Evolutionary conservation across 2,797 vertebrate genomes (phyloP).

Genomic region (Sebastes paucispinis): DNA sequence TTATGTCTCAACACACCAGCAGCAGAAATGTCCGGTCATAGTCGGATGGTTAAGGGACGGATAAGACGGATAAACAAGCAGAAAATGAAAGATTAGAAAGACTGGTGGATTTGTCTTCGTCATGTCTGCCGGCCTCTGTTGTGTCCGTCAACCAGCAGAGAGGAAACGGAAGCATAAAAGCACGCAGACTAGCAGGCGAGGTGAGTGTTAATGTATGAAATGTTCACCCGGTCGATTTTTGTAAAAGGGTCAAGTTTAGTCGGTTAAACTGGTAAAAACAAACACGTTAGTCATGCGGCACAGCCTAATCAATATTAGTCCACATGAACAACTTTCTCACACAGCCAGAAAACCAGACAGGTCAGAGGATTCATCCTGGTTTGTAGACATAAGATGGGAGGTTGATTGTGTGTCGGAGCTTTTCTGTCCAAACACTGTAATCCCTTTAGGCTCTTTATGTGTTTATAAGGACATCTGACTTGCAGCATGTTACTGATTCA

Average conservation of each 20-base stretch:
- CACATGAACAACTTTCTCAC: neutral
- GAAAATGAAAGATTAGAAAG: neutral
- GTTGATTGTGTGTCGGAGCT: neutral
- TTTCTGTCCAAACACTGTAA: slow-evolving; percentile 3
- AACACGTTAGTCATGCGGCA: neutral
- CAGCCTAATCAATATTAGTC: slow-evolving; percentile 13
- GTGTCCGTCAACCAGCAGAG: neutral
- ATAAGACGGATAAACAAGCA: neutral
- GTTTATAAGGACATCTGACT: neutral
- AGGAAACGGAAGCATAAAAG: slow-evolving; percentile 1
- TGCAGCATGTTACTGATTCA: neutral
- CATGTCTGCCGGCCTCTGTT: slow-evolving; percentile 41
- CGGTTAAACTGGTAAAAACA: neutral
- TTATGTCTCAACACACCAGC: neutral
- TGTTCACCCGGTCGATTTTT: rapidly evolving
- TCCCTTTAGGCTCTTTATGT: neutral
- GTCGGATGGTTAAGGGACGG: neutral
- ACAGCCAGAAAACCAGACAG: neutral
- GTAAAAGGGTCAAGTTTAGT: neutral
- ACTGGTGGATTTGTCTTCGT: neutral
- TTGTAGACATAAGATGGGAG: slow-evolving; percentile 15
- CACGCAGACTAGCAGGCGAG: slow-evolving; percentile 25
- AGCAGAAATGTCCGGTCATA: neutral
- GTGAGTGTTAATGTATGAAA: slow-evolving; percentile 35
- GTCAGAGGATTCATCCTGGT: neutral